These are phyloP conservation scores for Idris sp. DNA, from an alignment of 1,140 invertebrate species.

Conservation along the genomic window DNA sequence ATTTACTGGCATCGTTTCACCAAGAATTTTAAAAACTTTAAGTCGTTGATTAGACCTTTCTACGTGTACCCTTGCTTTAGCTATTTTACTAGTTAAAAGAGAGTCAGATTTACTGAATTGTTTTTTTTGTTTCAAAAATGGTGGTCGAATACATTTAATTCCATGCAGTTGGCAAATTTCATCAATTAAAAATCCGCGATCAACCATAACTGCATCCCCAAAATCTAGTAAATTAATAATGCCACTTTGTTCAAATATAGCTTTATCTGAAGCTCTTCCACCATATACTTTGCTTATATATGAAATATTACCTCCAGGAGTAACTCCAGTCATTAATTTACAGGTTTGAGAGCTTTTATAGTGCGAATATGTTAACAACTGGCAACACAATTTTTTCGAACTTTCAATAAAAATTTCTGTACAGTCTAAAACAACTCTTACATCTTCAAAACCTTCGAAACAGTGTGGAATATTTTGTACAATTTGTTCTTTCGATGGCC, in stretches of 20 bases:
- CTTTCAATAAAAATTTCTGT: conserved; percentile 64
- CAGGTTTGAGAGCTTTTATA: conserved; percentile 61
- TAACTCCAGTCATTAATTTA: conserved; percentile 66
- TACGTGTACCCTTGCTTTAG: conserved; percentile 36
- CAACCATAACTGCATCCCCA: conserved; percentile 49
- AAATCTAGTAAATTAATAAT: conserved; percentile 24
- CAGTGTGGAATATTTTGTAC: conserved; percentile 54
- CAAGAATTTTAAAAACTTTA: conserved; percentile 36
- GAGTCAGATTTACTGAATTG: conserved; percentile 55
- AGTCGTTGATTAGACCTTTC: conserved; percentile 41
- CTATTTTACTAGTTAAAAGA: conserved; percentile 48
- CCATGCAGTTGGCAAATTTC: conserved; percentile 46
- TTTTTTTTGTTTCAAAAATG: conserved; percentile 52
- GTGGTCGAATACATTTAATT: conserved; percentile 46
- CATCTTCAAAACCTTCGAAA: conserved; percentile 60
- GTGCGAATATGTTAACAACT: conserved; percentile 61
- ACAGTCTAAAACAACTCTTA: conserved; percentile 64
- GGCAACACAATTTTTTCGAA: conserved; percentile 57
- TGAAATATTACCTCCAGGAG: conserved; percentile 61
- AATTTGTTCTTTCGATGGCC: conserved; percentile 26
- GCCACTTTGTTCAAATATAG: conserved; percentile 55
- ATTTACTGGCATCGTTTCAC: conserved; percentile 18
- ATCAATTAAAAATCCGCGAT: conserved; percentile 61
- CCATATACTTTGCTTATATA: conserved; percentile 56
- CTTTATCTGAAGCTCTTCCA: conserved; percentile 66